Percentiles rank a stretch among this genome's conserved stretches.
phyloP scores from a whole-genome alignment of 2,888 invertebrate genomes.

The Rhagophthalmus giganteus region DNA sequence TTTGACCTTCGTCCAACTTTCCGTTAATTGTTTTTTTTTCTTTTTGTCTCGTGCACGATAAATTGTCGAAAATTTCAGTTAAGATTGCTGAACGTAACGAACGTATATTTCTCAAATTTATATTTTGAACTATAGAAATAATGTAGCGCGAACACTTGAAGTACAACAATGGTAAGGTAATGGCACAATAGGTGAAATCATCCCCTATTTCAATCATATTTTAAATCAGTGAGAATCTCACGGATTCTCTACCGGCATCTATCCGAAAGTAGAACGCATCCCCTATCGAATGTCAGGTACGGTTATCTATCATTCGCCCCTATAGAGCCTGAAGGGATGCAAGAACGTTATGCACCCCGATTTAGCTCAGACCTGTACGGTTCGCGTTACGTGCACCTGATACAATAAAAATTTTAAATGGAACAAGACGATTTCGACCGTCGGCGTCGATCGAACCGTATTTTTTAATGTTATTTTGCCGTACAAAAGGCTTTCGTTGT shows the following conservation, averaged over 20 bases:
- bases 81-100: not conserved
- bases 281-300: conserved; percentile 33
- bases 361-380: conserved; percentile 21
- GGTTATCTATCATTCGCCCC: conserved; percentile 35
- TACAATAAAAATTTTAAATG: conserved; percentile 24
- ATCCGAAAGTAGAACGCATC: conserved; percentile 32
- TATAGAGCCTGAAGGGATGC: conserved; percentile 26
- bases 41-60: too few species aligned
- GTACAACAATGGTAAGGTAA: conserved; percentile 26
- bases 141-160: conserved; percentile 23
- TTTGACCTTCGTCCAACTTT: too few species aligned
- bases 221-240: conserved; percentile 33
- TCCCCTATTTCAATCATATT: conserved; percentile 31
- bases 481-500: too few species aligned
- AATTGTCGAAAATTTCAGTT: not conserved
- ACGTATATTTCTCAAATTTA: conserved; percentile 5
- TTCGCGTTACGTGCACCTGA: conserved; percentile 27
- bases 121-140: conserved; percentile 12
- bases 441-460: too few species aligned
- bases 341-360: conserved; percentile 29
- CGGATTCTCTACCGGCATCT: conserved; percentile 32
- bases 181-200: conserved; percentile 30
- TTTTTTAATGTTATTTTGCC: too few species aligned
- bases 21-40: too few species aligned
- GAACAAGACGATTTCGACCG: too few species aligned